Base-by-base conservation (phyloP, 2,888 invertebrate genomes). In the Meta bourneti region DNA sequence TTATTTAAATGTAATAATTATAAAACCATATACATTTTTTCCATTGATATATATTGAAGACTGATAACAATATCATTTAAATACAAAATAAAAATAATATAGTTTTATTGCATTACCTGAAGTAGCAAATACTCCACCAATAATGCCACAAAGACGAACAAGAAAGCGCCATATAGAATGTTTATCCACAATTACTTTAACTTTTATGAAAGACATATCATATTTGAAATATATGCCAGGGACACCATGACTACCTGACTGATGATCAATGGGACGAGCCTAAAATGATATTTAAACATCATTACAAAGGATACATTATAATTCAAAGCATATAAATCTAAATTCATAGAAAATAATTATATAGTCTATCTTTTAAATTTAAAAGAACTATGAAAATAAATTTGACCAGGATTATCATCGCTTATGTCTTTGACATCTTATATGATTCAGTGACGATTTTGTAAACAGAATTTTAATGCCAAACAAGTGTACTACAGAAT, bases 141-240 rank as follows among this genome's bases (percentile, higher is more conserved):
- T 96, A 75, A 98, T 97, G 1, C 98, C 98, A 95, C 98, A 98
- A 6, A 99, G 95, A 94, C 98, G 96, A 79, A 98, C 96, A 89
- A 97, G 95, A 94, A 99, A 98, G 95, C 97, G 97, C 74, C 97
- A 95, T 61, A 97, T 96, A 0, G 94, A 94, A 93, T 98, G 93
- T 11, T 92, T 96, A 94, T 98, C 97, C 94, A 98, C 97, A 85
- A 96, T 96, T 0, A 98, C 97, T 94, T 93, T 93, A 7, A 99
- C 97, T 95, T 97, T 98, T 77, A 99, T 95, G 0, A 98, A 97
- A 20, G 98, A 97, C 95, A 98, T 97, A 94, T 99, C 98, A 95
- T 99, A 99, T 95, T 98, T 98, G 94, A 99, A 97, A 95, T 98
- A 99, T 93, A 99, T 97, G 48, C 99, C 99, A 0, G 99, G 98